Percentiles rank a stretch among this genome's conserved stretches.
Conservation (phyloP, 2,888 invertebrate genomes). For the Leptopilina syphax region DNA sequence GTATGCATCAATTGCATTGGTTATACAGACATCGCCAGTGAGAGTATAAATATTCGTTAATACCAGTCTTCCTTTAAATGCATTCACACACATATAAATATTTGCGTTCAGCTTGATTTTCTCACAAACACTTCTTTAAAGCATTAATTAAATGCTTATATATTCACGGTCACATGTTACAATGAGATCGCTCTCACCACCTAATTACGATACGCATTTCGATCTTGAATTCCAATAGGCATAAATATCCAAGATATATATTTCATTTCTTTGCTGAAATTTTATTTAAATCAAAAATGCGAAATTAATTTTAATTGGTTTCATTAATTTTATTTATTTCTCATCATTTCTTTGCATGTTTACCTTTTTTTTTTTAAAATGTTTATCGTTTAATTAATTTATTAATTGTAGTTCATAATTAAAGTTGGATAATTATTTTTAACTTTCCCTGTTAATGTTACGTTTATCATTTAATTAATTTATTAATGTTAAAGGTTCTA, state of each 20-base stretch:
- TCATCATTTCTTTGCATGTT: no score
- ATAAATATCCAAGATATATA: neutral
- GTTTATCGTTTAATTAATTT: no score
- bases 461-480: no score
- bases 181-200: constrained; percentile 26
- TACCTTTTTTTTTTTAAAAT: no score
- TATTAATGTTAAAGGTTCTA: no score
- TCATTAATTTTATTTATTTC: no score
- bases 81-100: neutral
- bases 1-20: constrained; percentile 1
- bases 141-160: constrained; percentile 19
- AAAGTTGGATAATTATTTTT: no score
- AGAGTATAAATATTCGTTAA: neutral
- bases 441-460: no score
- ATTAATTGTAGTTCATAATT: no score
- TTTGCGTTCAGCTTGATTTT: neutral
- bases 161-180: constrained; percentile 22
- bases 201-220: constrained; percentile 15
- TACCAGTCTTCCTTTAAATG: neutral
- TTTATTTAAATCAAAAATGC: no score
- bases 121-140: neutral
- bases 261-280: neutral
- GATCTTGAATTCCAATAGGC: neutral
- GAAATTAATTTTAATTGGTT: no score
- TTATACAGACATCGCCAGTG: neutral